Evolutionary conservation across 2,797 vertebrate genomes (phyloP), one percentile per base, ranked within the genome.

Genomic region (Sebastes minor): DNA sequence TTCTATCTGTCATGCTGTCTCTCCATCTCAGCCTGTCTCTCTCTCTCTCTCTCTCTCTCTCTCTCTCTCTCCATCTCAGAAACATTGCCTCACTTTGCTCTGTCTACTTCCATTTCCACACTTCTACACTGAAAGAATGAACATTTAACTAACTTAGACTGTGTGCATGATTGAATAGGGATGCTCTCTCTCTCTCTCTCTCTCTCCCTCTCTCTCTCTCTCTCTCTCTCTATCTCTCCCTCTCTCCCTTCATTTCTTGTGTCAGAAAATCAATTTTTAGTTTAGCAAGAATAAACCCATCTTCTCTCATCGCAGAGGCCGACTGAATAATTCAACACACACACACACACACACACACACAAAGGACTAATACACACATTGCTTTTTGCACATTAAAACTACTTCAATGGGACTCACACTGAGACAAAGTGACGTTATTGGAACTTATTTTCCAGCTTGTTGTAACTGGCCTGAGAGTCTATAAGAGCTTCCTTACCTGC

Each of bases 191-290:
- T 52, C 66, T 66, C 27, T 52, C 22, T 28, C 42, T 67, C 30
- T 46, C 55, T 38, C 22, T 22, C 52, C 28, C 52, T 22, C 5
- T 38, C 27, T 42, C 20, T 30, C 9, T 22, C 16, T 49, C 12
- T 57, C 23, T 69, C 22, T 65, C 28, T 28, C 28, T 32, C 33
- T 63, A 49, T 55, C 60, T 63, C 25, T 33, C n/a, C 75, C 53
- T 83, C 9, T 52, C 74, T 88, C 72, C 80, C 81, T 87, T 92
- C 91, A 95, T 96, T 91, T 88, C 85, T 92, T 94, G 93, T 97
- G 97, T 96, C 97, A 97, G 96, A 97, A 98, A 97, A 98, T 98
- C 97, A 97, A 97, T 98, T 93, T 82, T 33, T 83, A 92, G 95
- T 95, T 96, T 96, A 92, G 85, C 84, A 94, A 92, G 94, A 94